These are phyloP conservation scores for Diplazon laetatorius DNA, from an alignment of 2,888 invertebrate genomes.

Conservation along the genomic window DNA sequence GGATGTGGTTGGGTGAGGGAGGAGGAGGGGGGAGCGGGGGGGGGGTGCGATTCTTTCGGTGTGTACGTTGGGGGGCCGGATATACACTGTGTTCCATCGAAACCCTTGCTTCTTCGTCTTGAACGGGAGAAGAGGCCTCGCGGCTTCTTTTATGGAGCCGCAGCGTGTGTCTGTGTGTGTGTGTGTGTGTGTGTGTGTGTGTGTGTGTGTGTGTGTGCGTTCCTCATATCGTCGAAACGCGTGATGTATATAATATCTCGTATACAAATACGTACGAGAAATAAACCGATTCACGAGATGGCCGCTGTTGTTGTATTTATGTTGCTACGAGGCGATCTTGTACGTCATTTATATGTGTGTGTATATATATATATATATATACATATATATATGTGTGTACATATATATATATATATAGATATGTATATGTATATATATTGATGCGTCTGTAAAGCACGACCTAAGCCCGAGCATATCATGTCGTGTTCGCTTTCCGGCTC, in stretches of 20 bases:
- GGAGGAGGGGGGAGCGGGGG: too few species aligned
- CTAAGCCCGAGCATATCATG: constrained; percentile 3
- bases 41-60: constrained; percentile 3
- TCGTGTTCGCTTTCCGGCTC: constrained; percentile 29
- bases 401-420: background rate
- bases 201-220: too few species aligned
- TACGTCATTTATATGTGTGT: background rate
- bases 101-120: constrained; percentile 28
- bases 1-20: too few species aligned
- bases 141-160: too few species aligned
- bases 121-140: constrained; percentile 24
- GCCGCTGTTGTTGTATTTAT: constrained; percentile 31
- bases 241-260: constrained; percentile 39
- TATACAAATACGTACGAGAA: constrained; percentile 20
- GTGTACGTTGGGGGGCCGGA: constrained; percentile 12
- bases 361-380: background rate
- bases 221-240: constrained; percentile 19
- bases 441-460: constrained; percentile 11
- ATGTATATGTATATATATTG: background rate
- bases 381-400: too few species aligned
- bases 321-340: constrained; percentile 20
- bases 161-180: too few species aligned
- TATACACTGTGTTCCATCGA: constrained; percentile 25
- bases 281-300: constrained; percentile 4
- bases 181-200: too few species aligned